Evolutionary conservation across 2,888 invertebrate genomes (phyloP), one percentile per base, ranked within the genome.

Genomic region (Philereme vetulata): DNA sequence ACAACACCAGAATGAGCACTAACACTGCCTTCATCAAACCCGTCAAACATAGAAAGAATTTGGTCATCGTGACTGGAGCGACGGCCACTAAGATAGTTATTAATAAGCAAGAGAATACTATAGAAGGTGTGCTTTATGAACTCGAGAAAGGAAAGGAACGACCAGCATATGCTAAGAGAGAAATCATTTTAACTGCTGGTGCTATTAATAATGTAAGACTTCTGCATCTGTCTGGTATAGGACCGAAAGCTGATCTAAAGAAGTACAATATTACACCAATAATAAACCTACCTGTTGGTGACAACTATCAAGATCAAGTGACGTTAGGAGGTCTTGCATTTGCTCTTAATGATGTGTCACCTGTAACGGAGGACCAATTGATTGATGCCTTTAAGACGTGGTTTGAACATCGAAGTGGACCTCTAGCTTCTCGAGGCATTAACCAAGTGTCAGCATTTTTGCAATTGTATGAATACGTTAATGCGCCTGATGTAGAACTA

Each of bases 281-380:
- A 8, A 63, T 83, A 0, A 80, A 90, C 55, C 77, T 90, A 10
- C 92, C 92, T 3, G 91, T 92, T 3, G 92, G 92, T 3, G 64
- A 77, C 5, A 86, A 89, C 66, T 92, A 90, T 72, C 90, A 88
- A 78, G 92, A 92, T 68, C 92, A 92, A 72, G 90, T 92, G 0
- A 84, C 88, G 1, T 86, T 85, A 33, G 91, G 91, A 9, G 92
- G 92, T 21, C 74, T 92, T 54, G 82, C 92, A 0, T 92, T 92
- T 65, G 71, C 78, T 9, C 62, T 92, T 4, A 84, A 75, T 51
- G 90, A 92, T 46, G 82, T 87, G 4, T 68, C 84, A 1, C 74
- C 80, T 11, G 80, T 90, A 0, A 77, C 76, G 49, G 90, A 91
- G 70, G 73, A 66, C 43, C 80, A 88, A 68, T 69, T 92, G 4